phyloP scores from a whole-genome alignment of 1,140 invertebrate genomes.

The Drosophila truncata region DNA sequence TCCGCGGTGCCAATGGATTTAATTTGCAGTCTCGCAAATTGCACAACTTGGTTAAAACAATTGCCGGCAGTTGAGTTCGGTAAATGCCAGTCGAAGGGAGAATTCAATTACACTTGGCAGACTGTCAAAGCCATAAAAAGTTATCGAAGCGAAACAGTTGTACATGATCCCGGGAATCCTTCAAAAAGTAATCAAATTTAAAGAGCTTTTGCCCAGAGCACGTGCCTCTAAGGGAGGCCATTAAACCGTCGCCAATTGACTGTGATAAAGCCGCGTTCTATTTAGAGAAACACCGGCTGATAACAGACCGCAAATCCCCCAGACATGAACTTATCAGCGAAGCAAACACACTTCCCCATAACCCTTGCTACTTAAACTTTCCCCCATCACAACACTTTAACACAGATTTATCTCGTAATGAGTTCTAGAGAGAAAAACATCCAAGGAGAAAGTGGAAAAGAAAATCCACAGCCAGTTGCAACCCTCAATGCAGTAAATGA shows the following conservation, averaged over 20 bases:
- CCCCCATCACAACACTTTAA: not conserved
- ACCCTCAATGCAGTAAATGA: conserved; percentile 60
- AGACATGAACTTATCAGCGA: conserved; percentile 33
- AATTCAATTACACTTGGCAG: conserved; percentile 45
- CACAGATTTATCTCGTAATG: conserved; percentile 2
- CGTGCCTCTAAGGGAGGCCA: conserved; percentile 9
- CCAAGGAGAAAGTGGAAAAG: not conserved
- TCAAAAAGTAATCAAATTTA: conserved; percentile 51
- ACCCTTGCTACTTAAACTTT: not conserved
- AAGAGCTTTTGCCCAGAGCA: conserved; percentile 26
- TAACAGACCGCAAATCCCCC: conserved; percentile 37
- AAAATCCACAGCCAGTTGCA: conserved; percentile 29
- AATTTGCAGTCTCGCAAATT: conserved; percentile 61
- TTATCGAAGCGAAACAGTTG: conserved; percentile 32
- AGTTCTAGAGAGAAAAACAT: not conserved
- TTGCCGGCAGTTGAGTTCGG: conserved; percentile 43
- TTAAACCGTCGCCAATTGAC: conserved; percentile 29
- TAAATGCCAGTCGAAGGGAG: conserved; percentile 14
- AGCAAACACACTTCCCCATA: conserved; percentile 9
- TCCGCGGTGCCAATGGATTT: conserved; percentile 34
- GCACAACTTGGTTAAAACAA: conserved; percentile 57
- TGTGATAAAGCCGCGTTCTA: conserved; percentile 26
- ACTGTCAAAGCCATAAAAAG: conserved; percentile 43
- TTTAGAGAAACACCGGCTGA: conserved; percentile 5
- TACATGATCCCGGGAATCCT: conserved; percentile 27